Percentiles rank a stretch among this genome's conserved stretches.
Evolutionary conservation across 2,888 invertebrate species (phyloP).

Genomic region (Drosophila planitibia): DNA sequence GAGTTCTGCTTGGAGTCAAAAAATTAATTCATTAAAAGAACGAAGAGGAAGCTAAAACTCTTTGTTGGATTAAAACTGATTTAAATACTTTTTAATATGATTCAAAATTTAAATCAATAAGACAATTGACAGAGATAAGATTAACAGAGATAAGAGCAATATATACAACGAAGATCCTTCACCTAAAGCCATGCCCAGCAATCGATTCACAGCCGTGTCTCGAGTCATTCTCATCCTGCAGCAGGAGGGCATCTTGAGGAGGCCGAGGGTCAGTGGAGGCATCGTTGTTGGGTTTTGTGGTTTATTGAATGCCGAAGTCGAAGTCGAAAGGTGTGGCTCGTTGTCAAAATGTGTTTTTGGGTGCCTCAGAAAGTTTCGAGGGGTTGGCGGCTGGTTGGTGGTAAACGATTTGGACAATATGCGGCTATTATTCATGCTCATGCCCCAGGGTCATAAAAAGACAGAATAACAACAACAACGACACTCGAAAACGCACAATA

Average conservation of each 20-base stretch:
- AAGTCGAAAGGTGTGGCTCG: slow-evolving; percentile 64
- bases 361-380: slow-evolving; percentile 45
- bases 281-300: slow-evolving; percentile 26
- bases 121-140: not conserved
- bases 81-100: too few relatives aligned
- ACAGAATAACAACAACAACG: slow-evolving; percentile 6
- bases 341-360: slow-evolving; percentile 56
- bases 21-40: not conserved
- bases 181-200: not conserved
- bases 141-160: not conserved
- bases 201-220: not conserved
- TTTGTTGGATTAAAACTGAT: too few relatives aligned
- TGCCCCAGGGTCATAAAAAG: slow-evolving; percentile 59
- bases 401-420: slow-evolving; percentile 70
- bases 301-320: slow-evolving; percentile 29
- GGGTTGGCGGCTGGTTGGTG: slow-evolving; percentile 21
- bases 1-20: not conserved
- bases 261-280: slow-evolving; percentile 1
- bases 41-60: too few relatives aligned
- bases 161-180: not conserved
- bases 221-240: slow-evolving; percentile 13
- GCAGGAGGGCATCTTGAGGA: slow-evolving; percentile 33
- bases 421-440: slow-evolving; percentile 66
- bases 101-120: not conserved
- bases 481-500: slow-evolving; percentile 45